phyloP scores from a whole-genome alignment of 2,113 vertebrate species.

The Corvus moneduloides region DNA sequence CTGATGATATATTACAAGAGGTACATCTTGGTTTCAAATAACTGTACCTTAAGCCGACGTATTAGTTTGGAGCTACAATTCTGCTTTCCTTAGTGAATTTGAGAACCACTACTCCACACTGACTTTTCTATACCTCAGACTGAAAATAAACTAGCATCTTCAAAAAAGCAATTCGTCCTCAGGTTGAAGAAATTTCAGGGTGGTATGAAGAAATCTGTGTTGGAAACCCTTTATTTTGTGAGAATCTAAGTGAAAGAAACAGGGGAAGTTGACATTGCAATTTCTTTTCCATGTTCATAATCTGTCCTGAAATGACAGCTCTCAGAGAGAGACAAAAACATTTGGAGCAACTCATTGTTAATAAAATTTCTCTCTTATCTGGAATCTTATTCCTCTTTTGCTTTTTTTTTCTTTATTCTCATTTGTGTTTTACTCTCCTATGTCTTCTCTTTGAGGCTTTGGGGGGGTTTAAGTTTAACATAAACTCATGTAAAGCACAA shows the following conservation, averaged over 20 bases:
- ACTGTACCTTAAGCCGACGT: background rate
- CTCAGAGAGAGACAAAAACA: background rate
- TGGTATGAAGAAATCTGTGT: background rate
- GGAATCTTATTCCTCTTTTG: background rate
- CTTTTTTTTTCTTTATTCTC: background rate
- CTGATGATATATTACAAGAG: background rate
- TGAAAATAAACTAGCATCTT: background rate
- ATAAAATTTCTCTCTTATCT: background rate
- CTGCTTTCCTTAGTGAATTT: background rate
- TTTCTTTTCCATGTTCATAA: background rate
- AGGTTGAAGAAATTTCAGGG: background rate
- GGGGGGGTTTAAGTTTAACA: background rate
- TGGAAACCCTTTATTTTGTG: background rate
- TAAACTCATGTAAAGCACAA: background rate
- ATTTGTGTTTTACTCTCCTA: background rate
- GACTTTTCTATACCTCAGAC: background rate
- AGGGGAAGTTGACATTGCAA: background rate
- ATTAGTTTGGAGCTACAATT: background rate
- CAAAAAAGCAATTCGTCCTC: background rate
- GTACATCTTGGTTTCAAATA: background rate
- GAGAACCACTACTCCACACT: background rate
- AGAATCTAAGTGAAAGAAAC: background rate
- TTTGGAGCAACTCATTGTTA: background rate
- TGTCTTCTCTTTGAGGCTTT: background rate
- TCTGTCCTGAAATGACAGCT: background rate